Conservation (phyloP, 2,113 vertebrate species). For the Hystrix brachyura region DNA sequence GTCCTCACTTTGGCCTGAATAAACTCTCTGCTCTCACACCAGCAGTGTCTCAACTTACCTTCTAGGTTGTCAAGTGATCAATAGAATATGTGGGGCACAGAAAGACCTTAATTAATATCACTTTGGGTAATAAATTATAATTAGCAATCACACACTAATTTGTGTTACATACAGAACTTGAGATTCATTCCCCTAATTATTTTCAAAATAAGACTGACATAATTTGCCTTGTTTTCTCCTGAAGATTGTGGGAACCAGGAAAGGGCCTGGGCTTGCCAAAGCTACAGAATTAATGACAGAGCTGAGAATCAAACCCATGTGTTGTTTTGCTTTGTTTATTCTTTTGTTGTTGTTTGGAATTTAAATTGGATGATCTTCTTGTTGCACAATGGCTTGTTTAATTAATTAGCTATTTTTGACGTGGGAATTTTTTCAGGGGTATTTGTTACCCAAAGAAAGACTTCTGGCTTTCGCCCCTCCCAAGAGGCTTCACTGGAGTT, state of each 20-base stretch:
- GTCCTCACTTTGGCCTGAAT: not conserved
- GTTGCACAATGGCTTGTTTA: not conserved
- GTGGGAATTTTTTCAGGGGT: not conserved
- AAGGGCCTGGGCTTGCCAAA: not conserved
- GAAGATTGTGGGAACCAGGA: not conserved
- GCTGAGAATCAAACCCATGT: not conserved
- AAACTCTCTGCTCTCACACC: not conserved
- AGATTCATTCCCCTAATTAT: not conserved
- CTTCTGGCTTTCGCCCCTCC: not conserved
- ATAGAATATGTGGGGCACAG: not conserved
- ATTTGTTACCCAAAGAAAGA: not conserved
- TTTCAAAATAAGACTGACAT: conserved; percentile 13
- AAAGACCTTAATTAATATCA: not conserved
- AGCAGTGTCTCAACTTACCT: not conserved
- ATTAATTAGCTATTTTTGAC: not conserved
- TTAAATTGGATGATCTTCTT: conserved; percentile 1
- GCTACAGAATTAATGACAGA: not conserved
- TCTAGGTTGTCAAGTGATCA: not conserved
- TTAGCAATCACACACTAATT: not conserved
- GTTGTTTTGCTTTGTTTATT: not conserved
- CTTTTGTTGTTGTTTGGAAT: not conserved
- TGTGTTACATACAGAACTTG: not conserved
- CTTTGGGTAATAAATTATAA: conserved; percentile 44
- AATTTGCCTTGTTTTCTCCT: not conserved
- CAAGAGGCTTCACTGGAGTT: not conserved